These are phyloP conservation scores for Drosophila grimshawi DNA, from an alignment of 1,140 invertebrate species.

Conservation along the genomic window DNA sequence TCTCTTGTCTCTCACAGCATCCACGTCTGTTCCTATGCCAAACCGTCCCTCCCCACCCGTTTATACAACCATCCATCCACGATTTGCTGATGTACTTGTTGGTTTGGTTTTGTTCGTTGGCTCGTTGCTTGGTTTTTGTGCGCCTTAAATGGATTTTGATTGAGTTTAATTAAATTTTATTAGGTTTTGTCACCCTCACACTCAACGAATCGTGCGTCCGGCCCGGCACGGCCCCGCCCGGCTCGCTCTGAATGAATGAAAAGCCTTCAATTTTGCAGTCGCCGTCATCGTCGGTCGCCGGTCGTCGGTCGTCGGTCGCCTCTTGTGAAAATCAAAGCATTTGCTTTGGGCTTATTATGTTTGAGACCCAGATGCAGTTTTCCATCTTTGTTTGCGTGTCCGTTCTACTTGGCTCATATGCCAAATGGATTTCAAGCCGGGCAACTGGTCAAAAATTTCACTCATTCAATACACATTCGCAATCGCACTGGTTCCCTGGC, in stretches of 20 bases:
- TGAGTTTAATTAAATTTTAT: slow-evolving; percentile 83
- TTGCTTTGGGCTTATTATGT: slow-evolving; percentile 71
- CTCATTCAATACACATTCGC: slow-evolving; percentile 71
- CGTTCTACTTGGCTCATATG: slow-evolving; percentile 37
- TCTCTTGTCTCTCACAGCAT: neutral
- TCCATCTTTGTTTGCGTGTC: slow-evolving; percentile 11
- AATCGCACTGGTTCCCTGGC: slow-evolving; percentile 20
- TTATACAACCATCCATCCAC: too few species aligned
- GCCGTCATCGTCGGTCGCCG: too few species aligned
- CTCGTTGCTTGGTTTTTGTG: slow-evolving; percentile 28
- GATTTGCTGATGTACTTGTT: neutral
- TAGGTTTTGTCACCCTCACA: slow-evolving; percentile 80
- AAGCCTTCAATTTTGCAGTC: slow-evolving; percentile 23
- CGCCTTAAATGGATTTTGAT: slow-evolving; percentile 82
- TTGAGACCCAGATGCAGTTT: slow-evolving; percentile 53
- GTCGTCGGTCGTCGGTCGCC: slow-evolving; percentile 5
- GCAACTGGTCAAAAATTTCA: slow-evolving; percentile 57
- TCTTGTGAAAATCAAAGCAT: slow-evolving; percentile 66
- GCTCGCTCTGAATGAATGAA: slow-evolving; percentile 21
- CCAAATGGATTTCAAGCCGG: slow-evolving; percentile 44
- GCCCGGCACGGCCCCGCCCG: slow-evolving; percentile 39
- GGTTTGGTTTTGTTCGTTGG: slow-evolving; percentile 26
- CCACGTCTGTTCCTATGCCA: neutral
- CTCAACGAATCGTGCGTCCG: slow-evolving; percentile 63
- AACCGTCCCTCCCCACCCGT: neutral